Conservation (phyloP, 2,113 vertebrate species). For the Nycticebus coucang region DNA sequence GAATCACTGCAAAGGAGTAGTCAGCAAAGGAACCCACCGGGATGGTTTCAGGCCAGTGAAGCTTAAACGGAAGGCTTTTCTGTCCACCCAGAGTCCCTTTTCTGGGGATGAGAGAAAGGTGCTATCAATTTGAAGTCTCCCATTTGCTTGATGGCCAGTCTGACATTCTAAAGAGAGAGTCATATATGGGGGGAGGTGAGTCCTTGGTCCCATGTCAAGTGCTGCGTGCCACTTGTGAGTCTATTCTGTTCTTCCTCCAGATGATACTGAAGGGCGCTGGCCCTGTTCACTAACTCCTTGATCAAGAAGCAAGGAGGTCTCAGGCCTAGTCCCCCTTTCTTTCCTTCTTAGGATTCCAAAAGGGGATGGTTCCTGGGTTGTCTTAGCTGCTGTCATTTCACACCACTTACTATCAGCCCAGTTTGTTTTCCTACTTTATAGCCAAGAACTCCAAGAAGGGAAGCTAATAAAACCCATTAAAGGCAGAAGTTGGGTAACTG, state of each 20-base stretch:
- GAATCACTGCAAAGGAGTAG: neutral
- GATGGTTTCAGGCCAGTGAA: neutral
- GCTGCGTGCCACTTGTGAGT: neutral
- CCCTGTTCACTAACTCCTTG: neutral
- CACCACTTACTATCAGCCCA: conserved; percentile 52
- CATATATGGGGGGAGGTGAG: neutral
- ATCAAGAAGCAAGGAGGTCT: neutral
- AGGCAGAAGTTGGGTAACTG: conserved; percentile 81
- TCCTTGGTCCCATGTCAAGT: neutral
- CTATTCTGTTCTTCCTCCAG: neutral
- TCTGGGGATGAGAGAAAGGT: neutral
- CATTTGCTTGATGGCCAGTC: neutral
- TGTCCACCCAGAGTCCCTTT: neutral
- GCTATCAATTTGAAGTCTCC: neutral
- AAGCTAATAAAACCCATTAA: conserved; percentile 83
- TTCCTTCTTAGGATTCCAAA: conserved; percentile 5
- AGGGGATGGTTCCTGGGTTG: neutral
- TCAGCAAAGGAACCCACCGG: neutral
- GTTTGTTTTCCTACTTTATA: conserved; percentile 80
- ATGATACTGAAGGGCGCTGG: neutral
- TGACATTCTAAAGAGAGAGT: neutral
- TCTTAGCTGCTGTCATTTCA: conserved; percentile 52
- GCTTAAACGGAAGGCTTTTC: neutral
- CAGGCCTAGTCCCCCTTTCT: neutral
- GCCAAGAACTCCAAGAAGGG: conserved; percentile 75